Percentiles rank a stretch among this genome's conserved stretches.
Conservation (phyloP, 2,113 vertebrate species). For the Eublepharis macularius region DNA sequence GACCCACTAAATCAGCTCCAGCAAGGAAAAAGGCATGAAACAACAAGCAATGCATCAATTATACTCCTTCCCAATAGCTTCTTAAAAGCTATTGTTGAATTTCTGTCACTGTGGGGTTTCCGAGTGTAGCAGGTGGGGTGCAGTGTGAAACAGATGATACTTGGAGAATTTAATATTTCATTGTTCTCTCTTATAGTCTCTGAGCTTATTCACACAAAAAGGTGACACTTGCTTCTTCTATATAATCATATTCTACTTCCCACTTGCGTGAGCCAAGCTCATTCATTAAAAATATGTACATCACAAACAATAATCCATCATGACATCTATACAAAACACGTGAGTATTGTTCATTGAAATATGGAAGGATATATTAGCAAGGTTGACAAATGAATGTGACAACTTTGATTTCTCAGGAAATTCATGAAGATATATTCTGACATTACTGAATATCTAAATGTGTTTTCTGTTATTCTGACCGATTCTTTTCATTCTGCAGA, state of each 20-base stretch:
- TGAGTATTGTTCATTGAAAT: not conserved
- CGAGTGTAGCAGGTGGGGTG: not conserved
- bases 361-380: not conserved
- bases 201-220: not conserved
- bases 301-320: not conserved
- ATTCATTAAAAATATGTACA: not conserved
- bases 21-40: not conserved
- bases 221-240: not conserved
- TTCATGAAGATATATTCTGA: not conserved
- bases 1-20: not conserved
- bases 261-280: no score
- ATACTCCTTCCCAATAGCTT: no score
- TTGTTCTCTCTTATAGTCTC: not conserved
- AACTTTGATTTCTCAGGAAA: not conserved
- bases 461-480: not conserved
- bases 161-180: no score
- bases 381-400: not conserved
- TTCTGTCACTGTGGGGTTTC: not conserved
- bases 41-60: no score
- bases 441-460: not conserved
- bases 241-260: not conserved
- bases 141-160: not conserved
- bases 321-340: not conserved
- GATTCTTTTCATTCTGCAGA: not conserved
- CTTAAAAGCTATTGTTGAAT: not conserved